Percentiles rank a stretch among this genome's conserved stretches.
Conservation (phyloP, 2,888 invertebrate species). For the Philonicus albiceps region DNA sequence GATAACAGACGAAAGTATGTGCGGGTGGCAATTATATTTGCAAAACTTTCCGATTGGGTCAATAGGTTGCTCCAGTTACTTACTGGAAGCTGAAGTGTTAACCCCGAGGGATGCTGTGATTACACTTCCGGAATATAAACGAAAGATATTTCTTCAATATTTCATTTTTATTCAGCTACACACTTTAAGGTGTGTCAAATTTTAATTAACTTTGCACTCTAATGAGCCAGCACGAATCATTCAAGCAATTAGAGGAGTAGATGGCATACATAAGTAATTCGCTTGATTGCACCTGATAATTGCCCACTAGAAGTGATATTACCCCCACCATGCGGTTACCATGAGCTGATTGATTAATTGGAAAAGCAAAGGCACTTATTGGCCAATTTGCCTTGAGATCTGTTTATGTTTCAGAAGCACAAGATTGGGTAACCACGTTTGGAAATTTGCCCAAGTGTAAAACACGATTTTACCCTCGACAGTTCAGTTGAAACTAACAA, state of each 20-base stretch:
- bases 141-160: background rate
- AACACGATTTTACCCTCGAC: background rate
- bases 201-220: background rate
- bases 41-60: conserved; percentile 10
- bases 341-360: background rate
- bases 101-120: background rate
- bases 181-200: background rate
- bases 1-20: background rate
- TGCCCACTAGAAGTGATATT: background rate
- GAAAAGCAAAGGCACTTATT: background rate
- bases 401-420: background rate
- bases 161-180: background rate
- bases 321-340: background rate
- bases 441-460: background rate
- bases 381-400: background rate
- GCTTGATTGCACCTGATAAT: background rate
- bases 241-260: background rate
- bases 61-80: background rate
- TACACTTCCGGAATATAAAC: background rate
- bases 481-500: background rate
- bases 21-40: conserved; percentile 12
- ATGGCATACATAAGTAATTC: background rate
- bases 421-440: background rate
- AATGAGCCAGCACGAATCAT: background rate
- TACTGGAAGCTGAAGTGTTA: background rate